Conservation (phyloP, 2,113 vertebrate genomes). For the Chionomys nivalis region DNA sequence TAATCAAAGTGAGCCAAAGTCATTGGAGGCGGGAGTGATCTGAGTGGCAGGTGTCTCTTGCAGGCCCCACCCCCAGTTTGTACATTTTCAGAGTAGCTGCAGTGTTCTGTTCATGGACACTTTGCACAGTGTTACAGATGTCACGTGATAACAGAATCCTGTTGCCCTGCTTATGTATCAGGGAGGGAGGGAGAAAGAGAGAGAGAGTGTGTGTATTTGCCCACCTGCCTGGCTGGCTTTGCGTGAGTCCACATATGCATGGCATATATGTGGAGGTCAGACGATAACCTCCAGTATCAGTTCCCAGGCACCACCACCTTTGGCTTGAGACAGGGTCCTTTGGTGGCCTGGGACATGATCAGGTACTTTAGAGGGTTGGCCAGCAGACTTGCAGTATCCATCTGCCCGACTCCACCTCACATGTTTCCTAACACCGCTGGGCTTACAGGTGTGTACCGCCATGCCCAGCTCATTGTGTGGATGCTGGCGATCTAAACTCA, state of each 20-base stretch:
- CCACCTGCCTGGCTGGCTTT: neutral
- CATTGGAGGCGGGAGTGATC: neutral
- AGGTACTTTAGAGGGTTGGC: neutral
- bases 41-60: neutral
- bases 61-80: neutral
- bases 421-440: neutral
- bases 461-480: neutral
- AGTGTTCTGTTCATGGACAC: neutral
- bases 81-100: neutral
- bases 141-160: neutral
- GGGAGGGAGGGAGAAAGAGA: no score
- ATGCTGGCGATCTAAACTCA: neutral
- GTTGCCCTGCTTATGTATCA: neutral
- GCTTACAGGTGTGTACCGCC: neutral
- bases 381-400: no score
- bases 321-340: neutral
- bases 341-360: neutral
- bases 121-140: rapidly evolving
- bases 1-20: neutral
- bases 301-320: neutral
- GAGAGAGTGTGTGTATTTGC: rapidly evolving
- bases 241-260: neutral
- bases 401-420: neutral
- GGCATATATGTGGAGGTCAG: neutral
- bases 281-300: neutral